These are phyloP conservation scores for Coelogynopora nodosa DNA, from an alignment of 2,888 invertebrate species.

Conservation along the genomic window DNA sequence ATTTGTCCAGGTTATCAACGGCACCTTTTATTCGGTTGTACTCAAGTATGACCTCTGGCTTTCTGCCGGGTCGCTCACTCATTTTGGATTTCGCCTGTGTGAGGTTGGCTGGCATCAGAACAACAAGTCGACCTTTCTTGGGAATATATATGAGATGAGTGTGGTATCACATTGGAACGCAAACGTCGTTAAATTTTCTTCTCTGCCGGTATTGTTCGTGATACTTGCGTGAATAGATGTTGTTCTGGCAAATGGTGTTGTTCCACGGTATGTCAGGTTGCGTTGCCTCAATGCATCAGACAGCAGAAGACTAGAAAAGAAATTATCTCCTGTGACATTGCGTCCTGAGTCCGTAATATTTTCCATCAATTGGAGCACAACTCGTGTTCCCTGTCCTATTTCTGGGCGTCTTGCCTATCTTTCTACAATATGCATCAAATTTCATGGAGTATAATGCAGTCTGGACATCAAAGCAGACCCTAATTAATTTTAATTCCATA, in stretches of 20 bases:
- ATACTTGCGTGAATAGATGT: background rate
- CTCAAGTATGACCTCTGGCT: no score
- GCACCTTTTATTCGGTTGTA: no score
- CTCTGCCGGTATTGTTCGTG: background rate
- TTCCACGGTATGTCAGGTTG: background rate
- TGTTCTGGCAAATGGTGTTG: background rate
- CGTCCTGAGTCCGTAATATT: background rate
- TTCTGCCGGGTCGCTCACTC: no score
- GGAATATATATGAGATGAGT: background rate
- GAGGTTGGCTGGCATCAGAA: no score
- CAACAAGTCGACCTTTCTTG: no score
- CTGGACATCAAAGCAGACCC: background rate
- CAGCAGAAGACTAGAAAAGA: background rate
- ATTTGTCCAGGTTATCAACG: no score
- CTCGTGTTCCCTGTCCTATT: background rate
- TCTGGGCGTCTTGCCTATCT: background rate
- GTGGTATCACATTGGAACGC: background rate
- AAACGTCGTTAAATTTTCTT: background rate
- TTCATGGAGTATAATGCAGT: background rate
- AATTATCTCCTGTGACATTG: conserved; percentile 15
- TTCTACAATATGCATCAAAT: background rate
- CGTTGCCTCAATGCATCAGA: background rate
- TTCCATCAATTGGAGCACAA: background rate
- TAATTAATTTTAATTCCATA: background rate
- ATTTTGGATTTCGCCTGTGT: no score